phyloP scores from a whole-genome alignment of 2,113 vertebrate genomes.

The Actinemys pallida region DNA sequence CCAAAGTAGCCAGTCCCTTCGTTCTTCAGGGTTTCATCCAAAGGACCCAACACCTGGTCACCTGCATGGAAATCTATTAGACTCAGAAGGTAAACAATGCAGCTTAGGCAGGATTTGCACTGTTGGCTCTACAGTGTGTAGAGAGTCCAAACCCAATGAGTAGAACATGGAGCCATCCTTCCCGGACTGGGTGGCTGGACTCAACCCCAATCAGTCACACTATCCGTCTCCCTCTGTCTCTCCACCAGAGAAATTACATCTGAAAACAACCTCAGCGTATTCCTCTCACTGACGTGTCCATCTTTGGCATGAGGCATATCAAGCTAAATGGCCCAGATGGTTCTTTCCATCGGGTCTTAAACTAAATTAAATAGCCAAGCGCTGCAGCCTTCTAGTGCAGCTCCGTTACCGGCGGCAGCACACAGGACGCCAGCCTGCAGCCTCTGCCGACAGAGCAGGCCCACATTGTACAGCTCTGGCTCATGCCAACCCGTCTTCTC shows the following conservation, averaged over 20 bases:
- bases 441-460: neutral
- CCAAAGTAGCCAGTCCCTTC: neutral
- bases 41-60: neutral
- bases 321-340: neutral
- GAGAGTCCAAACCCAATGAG: accelerated
- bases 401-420: neutral
- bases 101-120: neutral
- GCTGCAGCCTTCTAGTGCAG: no score
- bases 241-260: neutral
- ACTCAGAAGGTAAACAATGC: neutral
- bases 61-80: neutral
- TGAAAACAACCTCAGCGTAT: conserved; percentile 18
- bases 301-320: accelerated
- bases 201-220: neutral
- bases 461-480: accelerated
- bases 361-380: neutral
- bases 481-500: accelerated
- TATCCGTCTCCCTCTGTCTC: neutral
- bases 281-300: conserved; percentile 19
- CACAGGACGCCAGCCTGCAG: neutral
- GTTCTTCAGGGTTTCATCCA: accelerated
- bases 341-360: neutral
- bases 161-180: neutral
- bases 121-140: neutral
- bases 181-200: neutral